These are phyloP conservation scores for Triplophysa tibetana DNA, from an alignment of 2,113 vertebrate species.

Conservation along the genomic window DNA sequence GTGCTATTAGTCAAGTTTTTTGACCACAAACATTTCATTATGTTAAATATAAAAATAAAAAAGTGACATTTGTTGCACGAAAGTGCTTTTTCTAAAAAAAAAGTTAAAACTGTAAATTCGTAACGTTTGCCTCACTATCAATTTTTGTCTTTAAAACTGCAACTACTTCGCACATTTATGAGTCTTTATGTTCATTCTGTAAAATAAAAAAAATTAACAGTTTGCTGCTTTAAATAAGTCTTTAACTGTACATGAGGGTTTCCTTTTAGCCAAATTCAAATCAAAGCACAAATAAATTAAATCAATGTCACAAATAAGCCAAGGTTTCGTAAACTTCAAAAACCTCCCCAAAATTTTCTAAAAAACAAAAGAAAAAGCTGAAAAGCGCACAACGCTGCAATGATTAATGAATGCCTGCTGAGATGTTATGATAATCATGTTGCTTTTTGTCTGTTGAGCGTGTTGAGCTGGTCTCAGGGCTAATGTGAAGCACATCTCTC, in stretches of 20 bases:
- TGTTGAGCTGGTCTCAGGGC: slow-evolving; percentile 61
- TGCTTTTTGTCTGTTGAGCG: slow-evolving; percentile 64
- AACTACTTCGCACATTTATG: too few relatives aligned
- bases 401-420: slow-evolving; percentile 67
- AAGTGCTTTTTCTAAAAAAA: neutral
- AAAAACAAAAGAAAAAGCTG: slow-evolving; percentile 16
- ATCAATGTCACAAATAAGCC: slow-evolving; percentile 36
- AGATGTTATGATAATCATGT: slow-evolving; percentile 62
- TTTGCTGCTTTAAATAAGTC: slow-evolving; percentile 40
- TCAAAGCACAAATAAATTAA: neutral
- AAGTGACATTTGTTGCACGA: slow-evolving; percentile 45
- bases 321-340: slow-evolving; percentile 28
- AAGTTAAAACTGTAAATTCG: too few relatives aligned
- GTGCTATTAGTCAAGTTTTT: neutral
- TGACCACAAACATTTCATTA: slow-evolving; percentile 10
- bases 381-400: slow-evolving; percentile 39
- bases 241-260: slow-evolving; percentile 28
- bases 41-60: slow-evolving; percentile 17
- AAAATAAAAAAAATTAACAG: too few relatives aligned
- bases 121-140: too few relatives aligned
- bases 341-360: slow-evolving; percentile 43
- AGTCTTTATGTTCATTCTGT: too few relatives aligned
- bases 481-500: slow-evolving; percentile 58
- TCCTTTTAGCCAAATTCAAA: neutral
- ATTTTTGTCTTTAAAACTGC: too few relatives aligned